Evolutionary conservation across 2,797 vertebrate species (phyloP).

Genomic region (Anabacerthia variegaticeps): DNA sequence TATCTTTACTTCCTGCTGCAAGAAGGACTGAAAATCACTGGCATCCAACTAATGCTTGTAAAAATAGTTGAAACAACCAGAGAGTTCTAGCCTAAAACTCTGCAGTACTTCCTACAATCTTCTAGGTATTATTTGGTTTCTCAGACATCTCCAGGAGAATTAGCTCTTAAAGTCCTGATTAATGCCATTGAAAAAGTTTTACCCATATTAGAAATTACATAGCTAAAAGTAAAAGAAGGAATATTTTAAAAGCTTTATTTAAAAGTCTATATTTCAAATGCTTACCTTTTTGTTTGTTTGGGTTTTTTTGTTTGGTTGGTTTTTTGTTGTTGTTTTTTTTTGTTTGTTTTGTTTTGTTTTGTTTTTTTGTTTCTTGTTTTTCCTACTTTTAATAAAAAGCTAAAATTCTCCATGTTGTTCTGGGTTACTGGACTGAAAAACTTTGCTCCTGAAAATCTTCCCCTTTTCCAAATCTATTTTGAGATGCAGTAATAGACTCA

Average conservation of each 20-base stretch:
- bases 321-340: too few species aligned
- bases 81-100: not conserved
- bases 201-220: not conserved
- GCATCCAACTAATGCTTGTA: not conserved
- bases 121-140: not conserved
- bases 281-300: not conserved
- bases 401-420: not conserved
- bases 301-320: too few species aligned
- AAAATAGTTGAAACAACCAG: not conserved
- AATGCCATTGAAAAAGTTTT: not conserved
- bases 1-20: conserved; percentile 16
- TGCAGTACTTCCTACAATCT: not conserved
- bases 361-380: not conserved
- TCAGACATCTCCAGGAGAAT: not conserved
- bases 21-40: not conserved
- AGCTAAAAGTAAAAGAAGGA: not conserved
- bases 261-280: not conserved
- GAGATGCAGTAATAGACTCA: not conserved
- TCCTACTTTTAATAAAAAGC: accelerated
- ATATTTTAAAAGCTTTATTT: not conserved
- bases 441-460: not conserved
- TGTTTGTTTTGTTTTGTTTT: too few species aligned
- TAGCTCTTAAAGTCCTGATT: not conserved
- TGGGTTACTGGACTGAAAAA: not conserved
- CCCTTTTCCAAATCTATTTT: not conserved